Evolutionary conservation across 2,797 vertebrate genomes (phyloP).

Genomic region (Brachyalestes nurse): DNA sequence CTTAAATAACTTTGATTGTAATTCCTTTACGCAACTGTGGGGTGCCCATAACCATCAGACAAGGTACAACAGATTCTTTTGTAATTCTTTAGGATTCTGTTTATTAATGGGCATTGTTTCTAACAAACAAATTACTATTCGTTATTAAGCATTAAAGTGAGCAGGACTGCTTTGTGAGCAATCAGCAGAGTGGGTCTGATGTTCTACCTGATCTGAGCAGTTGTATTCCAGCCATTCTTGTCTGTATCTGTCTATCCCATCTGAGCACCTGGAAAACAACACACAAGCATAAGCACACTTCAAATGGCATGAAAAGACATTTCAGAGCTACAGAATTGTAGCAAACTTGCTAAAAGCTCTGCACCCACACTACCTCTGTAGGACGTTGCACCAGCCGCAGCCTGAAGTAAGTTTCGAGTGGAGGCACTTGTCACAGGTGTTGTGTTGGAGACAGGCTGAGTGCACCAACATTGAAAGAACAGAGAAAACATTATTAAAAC

Average conservation of each 20-base stretch:
- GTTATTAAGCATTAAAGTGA: too few relatives aligned
- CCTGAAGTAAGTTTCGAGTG: slow-evolving; percentile 82
- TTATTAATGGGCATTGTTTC: too few relatives aligned
- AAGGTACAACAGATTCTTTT: too few relatives aligned
- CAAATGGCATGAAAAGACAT: background rate
- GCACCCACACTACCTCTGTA: slow-evolving; percentile 84
- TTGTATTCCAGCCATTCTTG: slow-evolving; percentile 93
- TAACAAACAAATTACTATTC: too few relatives aligned
- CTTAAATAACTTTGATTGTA: too few relatives aligned
- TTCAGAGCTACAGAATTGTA: background rate
- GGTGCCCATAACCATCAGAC: too few relatives aligned
- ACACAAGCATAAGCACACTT: slow-evolving; percentile 21
- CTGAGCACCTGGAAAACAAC: slow-evolving; percentile 85
- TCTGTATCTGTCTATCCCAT: slow-evolving; percentile 90
- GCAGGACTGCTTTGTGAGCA: too few relatives aligned
- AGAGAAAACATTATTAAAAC: slow-evolving; percentile 17
- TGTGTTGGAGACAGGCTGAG: slow-evolving; percentile 91
- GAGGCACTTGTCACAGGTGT: slow-evolving; percentile 84
- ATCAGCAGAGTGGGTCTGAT: background rate
- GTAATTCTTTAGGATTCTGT: too few relatives aligned
- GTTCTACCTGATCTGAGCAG: slow-evolving; percentile 88
- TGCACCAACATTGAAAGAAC: slow-evolving; percentile 53
- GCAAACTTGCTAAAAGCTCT: background rate
- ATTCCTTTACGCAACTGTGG: too few relatives aligned
- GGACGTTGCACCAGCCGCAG: slow-evolving; percentile 94